These are phyloP conservation scores for Xylota segnis DNA, from an alignment of 2,888 invertebrate species.

Conservation along the genomic window DNA sequence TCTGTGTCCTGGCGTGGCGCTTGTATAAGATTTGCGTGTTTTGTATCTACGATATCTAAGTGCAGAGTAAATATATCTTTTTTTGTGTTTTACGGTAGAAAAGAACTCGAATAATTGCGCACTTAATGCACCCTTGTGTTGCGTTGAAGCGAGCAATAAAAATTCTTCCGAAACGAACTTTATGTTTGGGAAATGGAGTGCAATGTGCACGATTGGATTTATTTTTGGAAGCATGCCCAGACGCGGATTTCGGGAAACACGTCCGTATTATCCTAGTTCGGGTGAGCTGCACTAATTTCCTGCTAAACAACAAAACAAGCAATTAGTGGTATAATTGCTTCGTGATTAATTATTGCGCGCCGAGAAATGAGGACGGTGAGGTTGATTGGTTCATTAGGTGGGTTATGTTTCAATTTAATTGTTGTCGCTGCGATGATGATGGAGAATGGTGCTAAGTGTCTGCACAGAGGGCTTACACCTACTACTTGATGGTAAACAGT, in stretches of 20 bases:
- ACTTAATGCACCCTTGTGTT: conserved; percentile 49
- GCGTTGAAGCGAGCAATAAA: conserved; percentile 42
- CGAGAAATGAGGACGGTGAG: background rate
- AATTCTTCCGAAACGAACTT: background rate
- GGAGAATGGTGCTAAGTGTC: background rate
- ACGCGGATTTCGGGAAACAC: conserved; percentile 18
- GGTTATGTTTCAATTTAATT: conserved; percentile 5
- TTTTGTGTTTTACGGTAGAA: conserved; percentile 1
- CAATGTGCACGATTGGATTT: background rate
- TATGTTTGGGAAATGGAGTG: background rate
- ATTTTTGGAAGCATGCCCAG: conserved; percentile 26
- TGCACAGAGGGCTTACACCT: background rate
- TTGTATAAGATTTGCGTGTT: conserved; percentile 36
- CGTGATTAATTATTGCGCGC: background rate
- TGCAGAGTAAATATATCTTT: conserved; percentile 12
- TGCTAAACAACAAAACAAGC: conserved; percentile 1
- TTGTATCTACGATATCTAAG: background rate
- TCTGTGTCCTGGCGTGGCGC: background rate
- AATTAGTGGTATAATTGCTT: conserved; percentile 1
- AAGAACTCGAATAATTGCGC: conserved; percentile 23
- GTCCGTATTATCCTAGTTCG: background rate
- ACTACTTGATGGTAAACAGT: background rate
- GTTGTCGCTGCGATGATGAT: background rate
- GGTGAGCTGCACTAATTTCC: conserved; percentile 8
- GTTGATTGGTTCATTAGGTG: conserved; percentile 12